These are phyloP conservation scores for Amblyornis subalaris DNA, from an alignment of 2,113 vertebrate genomes.

Conservation along the genomic window DNA sequence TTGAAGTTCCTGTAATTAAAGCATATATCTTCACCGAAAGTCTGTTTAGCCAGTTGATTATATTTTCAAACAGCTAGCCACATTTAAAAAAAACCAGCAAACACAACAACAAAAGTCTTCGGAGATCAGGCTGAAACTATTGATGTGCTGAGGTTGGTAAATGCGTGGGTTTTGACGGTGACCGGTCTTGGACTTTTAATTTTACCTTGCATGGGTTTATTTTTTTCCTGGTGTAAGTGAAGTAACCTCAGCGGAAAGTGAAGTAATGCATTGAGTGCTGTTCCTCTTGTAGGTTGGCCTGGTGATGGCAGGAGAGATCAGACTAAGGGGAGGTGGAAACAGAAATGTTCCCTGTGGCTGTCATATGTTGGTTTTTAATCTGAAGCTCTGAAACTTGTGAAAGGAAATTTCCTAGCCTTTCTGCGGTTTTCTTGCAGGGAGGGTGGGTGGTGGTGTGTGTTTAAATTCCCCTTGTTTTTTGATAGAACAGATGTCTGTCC, in stretches of 20 bases:
- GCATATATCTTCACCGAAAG: conserved; percentile 21
- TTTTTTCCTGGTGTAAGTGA: not conserved
- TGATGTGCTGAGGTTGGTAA: not conserved
- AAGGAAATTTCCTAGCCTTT: not conserved
- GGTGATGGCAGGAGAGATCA: conserved; percentile 13
- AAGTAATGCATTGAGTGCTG: not conserved
- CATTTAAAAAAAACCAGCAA: not conserved
- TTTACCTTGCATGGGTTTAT: not conserved
- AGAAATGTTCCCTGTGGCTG: not conserved
- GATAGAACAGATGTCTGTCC: not conserved
- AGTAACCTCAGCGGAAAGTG: not conserved
- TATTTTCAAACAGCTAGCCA: not conserved
- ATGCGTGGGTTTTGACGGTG: not conserved
- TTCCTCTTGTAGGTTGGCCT: not conserved
- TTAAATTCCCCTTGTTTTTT: not conserved
- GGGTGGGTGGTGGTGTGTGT: not conserved
- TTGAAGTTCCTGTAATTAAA: conserved; percentile 47
- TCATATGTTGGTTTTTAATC: not conserved
- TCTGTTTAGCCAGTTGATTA: conserved; percentile 26
- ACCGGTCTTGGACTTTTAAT: not conserved
- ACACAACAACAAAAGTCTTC: not conserved
- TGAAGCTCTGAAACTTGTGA: not conserved
- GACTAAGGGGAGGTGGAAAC: not conserved
- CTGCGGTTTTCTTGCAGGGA: not conserved
- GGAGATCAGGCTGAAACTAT: not conserved